Conservation (phyloP, 2,888 invertebrate species). For the Lordiphosa fenestrarum region DNA sequence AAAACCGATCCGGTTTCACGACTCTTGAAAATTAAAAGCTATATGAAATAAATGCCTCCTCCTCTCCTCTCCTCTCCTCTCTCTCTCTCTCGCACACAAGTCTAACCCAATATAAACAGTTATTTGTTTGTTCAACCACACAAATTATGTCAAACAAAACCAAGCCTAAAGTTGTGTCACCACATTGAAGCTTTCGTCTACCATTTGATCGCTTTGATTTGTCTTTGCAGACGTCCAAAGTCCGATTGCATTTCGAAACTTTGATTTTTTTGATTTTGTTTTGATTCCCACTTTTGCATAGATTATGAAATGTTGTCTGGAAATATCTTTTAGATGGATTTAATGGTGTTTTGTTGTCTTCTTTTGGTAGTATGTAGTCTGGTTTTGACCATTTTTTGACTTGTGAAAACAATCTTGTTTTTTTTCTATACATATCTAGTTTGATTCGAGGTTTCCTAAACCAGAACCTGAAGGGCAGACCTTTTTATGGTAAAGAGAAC, state of each 20-base stretch:
- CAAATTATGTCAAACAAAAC: too few species aligned
- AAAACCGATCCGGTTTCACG: slow-evolving; percentile 44
- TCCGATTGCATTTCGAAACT: slow-evolving; percentile 34
- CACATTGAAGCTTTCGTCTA: slow-evolving; percentile 1
- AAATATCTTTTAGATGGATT: not conserved
- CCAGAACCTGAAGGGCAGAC: too few species aligned
- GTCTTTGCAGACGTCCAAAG: slow-evolving; percentile 63
- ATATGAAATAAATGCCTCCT: slow-evolving; percentile 3
- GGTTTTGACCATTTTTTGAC: too few species aligned
- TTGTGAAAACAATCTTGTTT: not conserved
- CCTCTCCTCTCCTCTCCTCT: too few species aligned
- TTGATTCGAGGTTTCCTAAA: not conserved
- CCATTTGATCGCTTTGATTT: slow-evolving; percentile 22
- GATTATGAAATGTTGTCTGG: not conserved
- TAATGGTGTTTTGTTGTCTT: not conserved
- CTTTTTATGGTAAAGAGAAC: too few species aligned
- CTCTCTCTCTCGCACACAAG: too few species aligned
- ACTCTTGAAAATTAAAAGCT: not conserved
- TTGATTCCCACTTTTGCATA: slow-evolving; percentile 1
- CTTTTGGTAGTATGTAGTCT: too few species aligned
- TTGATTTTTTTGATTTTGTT: slow-evolving; percentile 4
- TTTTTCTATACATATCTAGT: not conserved
- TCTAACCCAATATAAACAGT: too few species aligned
- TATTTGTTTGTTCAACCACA: too few species aligned
- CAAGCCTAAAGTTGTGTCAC: too few species aligned